Evolutionary conservation across 2,113 vertebrate species (phyloP).

Genomic region (Cnemophilus loriae): DNA sequence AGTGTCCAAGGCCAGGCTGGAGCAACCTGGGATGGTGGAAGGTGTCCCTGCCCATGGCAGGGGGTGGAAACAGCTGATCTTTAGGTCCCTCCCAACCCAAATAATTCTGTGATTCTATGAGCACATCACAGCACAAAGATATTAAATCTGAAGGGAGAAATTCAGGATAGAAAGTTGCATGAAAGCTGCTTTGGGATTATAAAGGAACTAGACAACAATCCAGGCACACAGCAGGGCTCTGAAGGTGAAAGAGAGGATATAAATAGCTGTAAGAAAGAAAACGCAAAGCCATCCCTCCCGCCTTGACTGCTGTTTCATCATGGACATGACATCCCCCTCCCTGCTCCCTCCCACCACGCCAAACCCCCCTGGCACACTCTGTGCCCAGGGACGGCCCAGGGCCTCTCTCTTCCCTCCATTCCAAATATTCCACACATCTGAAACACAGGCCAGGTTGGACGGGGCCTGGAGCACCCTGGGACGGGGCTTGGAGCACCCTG

Average conservation of each 20-base stretch:
- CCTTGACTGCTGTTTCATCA: background rate
- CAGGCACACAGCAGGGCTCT: background rate
- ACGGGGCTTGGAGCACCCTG: background rate
- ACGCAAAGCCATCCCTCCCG: background rate
- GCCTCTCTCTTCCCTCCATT: background rate
- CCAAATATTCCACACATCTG: accelerated
- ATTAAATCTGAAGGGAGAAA: background rate
- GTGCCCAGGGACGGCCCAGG: background rate
- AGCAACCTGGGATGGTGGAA: background rate
- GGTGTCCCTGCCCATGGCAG: background rate
- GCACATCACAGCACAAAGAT: background rate
- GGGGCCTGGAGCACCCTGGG: background rate
- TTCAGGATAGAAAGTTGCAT: background rate
- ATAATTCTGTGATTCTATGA: background rate
- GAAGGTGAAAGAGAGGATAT: background rate
- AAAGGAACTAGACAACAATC: background rate
- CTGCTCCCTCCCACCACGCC: accelerated
- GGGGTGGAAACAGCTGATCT: accelerated
- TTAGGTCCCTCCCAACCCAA: background rate
- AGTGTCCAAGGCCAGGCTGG: background rate
- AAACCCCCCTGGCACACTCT: background rate
- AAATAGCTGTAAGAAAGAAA: background rate
- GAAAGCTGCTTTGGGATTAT: background rate
- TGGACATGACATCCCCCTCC: accelerated
- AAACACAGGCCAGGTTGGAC: background rate